A percentile compares a stretch with the other conserved stretches of the same genome.
Evolutionary conservation across 2,888 invertebrate species (phyloP).

Genomic region (Pemphredon lugubris): DNA sequence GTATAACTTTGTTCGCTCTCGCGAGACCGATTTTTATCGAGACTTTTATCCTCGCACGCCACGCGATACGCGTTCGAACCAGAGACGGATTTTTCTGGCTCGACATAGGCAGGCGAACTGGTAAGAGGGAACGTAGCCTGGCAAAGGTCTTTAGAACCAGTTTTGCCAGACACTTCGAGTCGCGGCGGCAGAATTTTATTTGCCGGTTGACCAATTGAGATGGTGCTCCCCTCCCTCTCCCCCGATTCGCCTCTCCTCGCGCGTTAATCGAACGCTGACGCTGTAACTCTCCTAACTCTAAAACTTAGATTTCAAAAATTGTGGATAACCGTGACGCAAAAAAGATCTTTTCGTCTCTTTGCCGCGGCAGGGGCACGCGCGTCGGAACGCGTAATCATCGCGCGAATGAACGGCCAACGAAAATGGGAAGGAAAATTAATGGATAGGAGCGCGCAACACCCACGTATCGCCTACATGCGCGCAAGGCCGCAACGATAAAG

Average conservation of each 20-base stretch:
- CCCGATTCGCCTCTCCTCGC: background rate
- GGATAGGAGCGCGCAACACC: slow-evolving; percentile 54
- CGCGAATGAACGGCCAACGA: slow-evolving; percentile 55
- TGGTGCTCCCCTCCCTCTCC: background rate
- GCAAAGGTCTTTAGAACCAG: slow-evolving; percentile 67
- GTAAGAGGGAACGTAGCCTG: slow-evolving; percentile 37
- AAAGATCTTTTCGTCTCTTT: too few species aligned
- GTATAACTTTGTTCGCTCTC: background rate
- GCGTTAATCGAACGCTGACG: too few species aligned
- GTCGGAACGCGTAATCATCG: slow-evolving; percentile 26
- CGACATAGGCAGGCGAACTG: slow-evolving; percentile 16
- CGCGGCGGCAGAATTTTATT: slow-evolving; percentile 56
- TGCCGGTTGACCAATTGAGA: slow-evolving; percentile 55
- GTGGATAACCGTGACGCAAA: too few species aligned
- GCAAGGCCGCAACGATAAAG: slow-evolving; percentile 62
- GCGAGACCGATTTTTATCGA: slow-evolving; percentile 1
- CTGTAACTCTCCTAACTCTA: too few species aligned
- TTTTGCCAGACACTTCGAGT: slow-evolving; percentile 56
- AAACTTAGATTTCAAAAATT: too few species aligned
- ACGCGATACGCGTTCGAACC: slow-evolving; percentile 8
- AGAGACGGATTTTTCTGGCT: slow-evolving; percentile 22
- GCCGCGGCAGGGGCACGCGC: slow-evolving; percentile 8
- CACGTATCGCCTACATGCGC: slow-evolving; percentile 58
- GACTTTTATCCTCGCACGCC: slow-evolving; percentile 9
- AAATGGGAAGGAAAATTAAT: slow-evolving; percentile 50